Conservation (phyloP, 2,797 vertebrate species). For the Pseudocheirus occidentalis region DNA sequence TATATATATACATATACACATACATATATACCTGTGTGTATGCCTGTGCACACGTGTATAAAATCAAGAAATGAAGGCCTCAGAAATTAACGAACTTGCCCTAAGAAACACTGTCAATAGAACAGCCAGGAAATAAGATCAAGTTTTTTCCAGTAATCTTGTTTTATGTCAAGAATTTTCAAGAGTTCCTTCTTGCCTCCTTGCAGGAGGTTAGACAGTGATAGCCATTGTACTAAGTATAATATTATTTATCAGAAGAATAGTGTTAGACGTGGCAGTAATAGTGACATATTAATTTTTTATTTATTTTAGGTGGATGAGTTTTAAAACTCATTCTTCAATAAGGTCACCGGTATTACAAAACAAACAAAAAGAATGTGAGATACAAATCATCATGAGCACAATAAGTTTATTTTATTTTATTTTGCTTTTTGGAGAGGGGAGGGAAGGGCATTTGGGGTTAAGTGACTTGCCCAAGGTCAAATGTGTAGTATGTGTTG, state of each 20-base stretch:
- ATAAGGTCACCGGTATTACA: background rate
- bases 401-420: background rate
- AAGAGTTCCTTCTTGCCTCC: no score
- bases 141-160: background rate
- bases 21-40: no score
- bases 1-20: no score
- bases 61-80: background rate
- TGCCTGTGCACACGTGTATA: no score
- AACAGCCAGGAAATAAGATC: background rate
- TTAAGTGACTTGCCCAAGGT: no score
- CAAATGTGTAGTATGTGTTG: no score
- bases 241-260: background rate
- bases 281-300: background rate
- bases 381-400: background rate
- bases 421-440: no score
- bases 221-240: background rate
- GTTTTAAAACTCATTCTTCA: background rate
- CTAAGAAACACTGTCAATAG: background rate
- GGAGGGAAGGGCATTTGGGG: no score
- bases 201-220: no score
- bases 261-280: background rate
- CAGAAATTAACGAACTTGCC: background rate
- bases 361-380: background rate
- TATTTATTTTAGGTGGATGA: background rate
- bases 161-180: no score